These are phyloP conservation scores for Corythaeola cristata DNA, from an alignment of 2,113 vertebrate species.

Conservation along the genomic window DNA sequence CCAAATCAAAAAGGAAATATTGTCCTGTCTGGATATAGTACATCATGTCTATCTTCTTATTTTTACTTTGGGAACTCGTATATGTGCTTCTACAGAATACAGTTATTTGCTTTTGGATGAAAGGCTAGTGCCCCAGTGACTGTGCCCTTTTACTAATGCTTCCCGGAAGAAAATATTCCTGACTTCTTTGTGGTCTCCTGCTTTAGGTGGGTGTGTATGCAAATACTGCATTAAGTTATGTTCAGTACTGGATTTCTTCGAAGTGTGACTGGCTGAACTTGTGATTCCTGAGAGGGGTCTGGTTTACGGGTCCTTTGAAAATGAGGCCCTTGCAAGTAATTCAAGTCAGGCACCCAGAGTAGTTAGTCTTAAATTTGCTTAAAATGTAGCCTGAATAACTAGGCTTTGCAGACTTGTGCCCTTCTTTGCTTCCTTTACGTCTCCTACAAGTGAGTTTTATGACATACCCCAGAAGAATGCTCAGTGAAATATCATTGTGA, in stretches of 20 bases:
- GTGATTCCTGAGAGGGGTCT: conserved; percentile 47
- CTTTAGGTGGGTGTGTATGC: conserved; percentile 23
- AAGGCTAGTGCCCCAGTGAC: not conserved
- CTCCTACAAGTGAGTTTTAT: not conserved
- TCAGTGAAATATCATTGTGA: not conserved
- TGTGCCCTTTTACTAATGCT: not conserved
- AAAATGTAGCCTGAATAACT: conserved; percentile 11
- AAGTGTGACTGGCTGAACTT: conserved; percentile 15
- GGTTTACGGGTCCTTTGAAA: conserved; percentile 22
- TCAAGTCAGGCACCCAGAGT: not conserved
- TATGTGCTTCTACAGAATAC: not conserved
- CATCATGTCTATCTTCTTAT: not conserved
- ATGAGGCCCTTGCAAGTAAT: conserved; percentile 5
- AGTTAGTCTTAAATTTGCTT: conserved; percentile 42
- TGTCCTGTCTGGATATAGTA: not conserved
- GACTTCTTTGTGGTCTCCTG: conserved; percentile 20
- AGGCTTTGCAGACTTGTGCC: conserved; percentile 1
- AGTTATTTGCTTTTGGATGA: not conserved
- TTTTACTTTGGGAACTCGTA: not conserved
- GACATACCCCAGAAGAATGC: not conserved
- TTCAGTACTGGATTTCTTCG: conserved; percentile 15
- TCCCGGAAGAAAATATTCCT: conserved; percentile 1
- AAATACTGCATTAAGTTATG: not conserved
- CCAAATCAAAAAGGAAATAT: not conserved
- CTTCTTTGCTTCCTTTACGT: not conserved